Percentiles rank a stretch among this genome's conserved stretches.
Evolutionary conservation across 2,797 vertebrate genomes (phyloP).

Genomic region (Artibeus jamaicensis): DNA sequence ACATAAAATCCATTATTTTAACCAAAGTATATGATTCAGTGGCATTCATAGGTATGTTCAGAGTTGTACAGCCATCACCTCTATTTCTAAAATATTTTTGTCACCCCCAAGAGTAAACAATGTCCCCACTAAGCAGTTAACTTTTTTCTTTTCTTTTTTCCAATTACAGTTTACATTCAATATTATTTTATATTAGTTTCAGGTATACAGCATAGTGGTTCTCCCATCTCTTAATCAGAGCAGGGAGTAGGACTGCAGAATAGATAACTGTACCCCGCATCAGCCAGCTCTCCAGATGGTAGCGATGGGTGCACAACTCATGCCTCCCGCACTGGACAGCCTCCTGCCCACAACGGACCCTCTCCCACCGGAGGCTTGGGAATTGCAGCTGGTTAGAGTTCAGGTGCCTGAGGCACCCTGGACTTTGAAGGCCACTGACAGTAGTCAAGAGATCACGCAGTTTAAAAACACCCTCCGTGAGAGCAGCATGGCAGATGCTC

Average conservation of each 20-base stretch:
- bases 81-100: not conserved
- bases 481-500: fast-evolving
- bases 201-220: not conserved
- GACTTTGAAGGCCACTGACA: fast-evolving
- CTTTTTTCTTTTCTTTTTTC: not conserved
- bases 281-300: not conserved
- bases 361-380: fast-evolving
- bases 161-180: not conserved
- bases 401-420: not conserved
- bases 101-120: not conserved
- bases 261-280: too few relatives aligned
- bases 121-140: not conserved
- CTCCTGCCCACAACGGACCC: not conserved
- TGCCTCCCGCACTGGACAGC: fast-evolving
- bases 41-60: not conserved
- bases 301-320: fast-evolving
- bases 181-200: not conserved
- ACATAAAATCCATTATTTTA: not conserved
- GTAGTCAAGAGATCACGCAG: not conserved
- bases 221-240: not conserved
- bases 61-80: not conserved
- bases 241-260: fast-evolving
- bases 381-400: not conserved
- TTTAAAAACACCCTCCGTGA: not conserved
- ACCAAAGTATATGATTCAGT: not conserved